A percentile compares a stretch with the other conserved stretches of the same genome.
phyloP scores from a whole-genome alignment of 2,113 vertebrate species.

The Megalops atlanticus region DNA sequence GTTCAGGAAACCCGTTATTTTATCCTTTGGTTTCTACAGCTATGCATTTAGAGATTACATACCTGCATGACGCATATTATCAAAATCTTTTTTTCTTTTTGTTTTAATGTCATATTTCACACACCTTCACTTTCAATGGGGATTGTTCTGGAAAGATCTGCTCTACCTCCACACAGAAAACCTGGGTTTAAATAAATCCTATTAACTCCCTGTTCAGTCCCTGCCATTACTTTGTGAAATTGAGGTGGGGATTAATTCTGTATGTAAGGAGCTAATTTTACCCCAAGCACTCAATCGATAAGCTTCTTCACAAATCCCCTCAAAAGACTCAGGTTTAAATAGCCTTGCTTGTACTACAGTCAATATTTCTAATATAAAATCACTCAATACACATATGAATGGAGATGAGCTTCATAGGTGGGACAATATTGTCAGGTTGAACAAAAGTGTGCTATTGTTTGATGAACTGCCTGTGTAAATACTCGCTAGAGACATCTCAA shows the following conservation, averaged over 20 bases:
- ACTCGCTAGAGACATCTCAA: slow-evolving; percentile 32
- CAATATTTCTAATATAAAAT: slow-evolving; percentile 45
- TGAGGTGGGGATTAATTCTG: slow-evolving; percentile 34
- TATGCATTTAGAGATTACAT: slow-evolving; percentile 23
- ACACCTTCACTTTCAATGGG: neutral
- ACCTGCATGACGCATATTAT: neutral
- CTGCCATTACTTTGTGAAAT: neutral
- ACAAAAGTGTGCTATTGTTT: slow-evolving; percentile 31
- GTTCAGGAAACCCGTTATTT: slow-evolving; percentile 20
- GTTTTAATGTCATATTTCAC: neutral
- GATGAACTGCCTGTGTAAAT: slow-evolving; percentile 26
- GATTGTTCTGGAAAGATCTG: neutral
- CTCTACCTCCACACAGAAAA: slow-evolving; percentile 5
- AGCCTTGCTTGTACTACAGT: slow-evolving; percentile 59
- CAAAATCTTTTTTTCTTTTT: slow-evolving; percentile 6
- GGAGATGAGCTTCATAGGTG: slow-evolving; percentile 32
- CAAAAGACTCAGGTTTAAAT: slow-evolving; percentile 40
- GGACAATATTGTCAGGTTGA: slow-evolving; percentile 34
- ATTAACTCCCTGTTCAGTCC: neutral
- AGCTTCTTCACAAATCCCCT: slow-evolving; percentile 43
- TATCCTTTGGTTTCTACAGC: slow-evolving; percentile 34
- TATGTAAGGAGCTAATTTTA: slow-evolving; percentile 41
- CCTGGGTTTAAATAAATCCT: slow-evolving; percentile 8
- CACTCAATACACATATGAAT: slow-evolving; percentile 28
- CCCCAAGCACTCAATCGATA: slow-evolving; percentile 26